These are phyloP conservation scores for Hyperoodon ampullatus DNA, from an alignment of 2,113 vertebrate genomes.

Conservation along the genomic window DNA sequence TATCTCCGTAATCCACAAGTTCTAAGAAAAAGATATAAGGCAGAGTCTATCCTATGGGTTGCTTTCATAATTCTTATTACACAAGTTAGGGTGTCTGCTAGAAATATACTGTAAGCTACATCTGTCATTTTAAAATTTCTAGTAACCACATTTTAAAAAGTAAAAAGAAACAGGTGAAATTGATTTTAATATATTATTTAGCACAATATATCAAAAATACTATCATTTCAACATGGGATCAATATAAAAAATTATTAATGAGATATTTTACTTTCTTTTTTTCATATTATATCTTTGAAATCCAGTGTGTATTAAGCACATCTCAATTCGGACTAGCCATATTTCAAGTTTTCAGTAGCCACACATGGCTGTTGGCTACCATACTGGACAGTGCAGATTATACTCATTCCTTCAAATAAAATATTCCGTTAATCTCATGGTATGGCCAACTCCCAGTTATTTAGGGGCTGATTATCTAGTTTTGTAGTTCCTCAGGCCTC, in stretches of 20 bases:
- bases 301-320: not conserved
- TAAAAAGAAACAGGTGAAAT: conserved; percentile 24
- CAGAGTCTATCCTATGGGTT: not conserved
- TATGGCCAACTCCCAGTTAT: not conserved
- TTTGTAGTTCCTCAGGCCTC: not conserved
- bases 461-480: not conserved
- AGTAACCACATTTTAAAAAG: conserved; percentile 29
- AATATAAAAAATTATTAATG: conserved; percentile 25
- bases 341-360: conserved; percentile 5
- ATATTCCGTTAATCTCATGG: not conserved
- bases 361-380: not conserved
- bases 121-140: not conserved
- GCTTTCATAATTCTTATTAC: conserved; percentile 12
- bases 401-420: not conserved
- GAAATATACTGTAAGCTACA: conserved; percentile 10
- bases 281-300: conserved; percentile 4
- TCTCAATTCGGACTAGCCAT: not conserved
- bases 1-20: not conserved
- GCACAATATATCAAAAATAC: conserved; percentile 8
- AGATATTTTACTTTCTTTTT: not conserved
- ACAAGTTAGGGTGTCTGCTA: not conserved
- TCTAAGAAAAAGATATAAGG: conserved; percentile 5
- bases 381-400: not conserved
- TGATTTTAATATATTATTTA: conserved; percentile 48
- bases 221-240: conserved; percentile 29